These are phyloP conservation scores for Anomalospiza imberbis DNA, from an alignment of 2,797 vertebrate species.

Conservation along the genomic window DNA sequence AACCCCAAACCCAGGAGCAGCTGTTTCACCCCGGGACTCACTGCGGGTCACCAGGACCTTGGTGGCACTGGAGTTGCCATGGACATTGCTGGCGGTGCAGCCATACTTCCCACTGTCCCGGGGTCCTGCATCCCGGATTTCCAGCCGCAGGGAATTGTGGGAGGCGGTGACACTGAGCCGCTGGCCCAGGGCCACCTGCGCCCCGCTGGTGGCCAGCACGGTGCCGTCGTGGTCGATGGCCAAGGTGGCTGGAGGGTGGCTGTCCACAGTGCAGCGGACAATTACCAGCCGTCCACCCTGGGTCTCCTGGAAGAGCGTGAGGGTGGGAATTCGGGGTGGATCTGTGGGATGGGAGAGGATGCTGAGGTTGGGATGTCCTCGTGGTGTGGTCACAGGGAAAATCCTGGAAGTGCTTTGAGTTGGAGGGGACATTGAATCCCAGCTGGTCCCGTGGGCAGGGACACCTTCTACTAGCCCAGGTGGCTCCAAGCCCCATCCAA, in stretches of 20 bases:
- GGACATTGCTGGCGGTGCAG: conserved; percentile 55
- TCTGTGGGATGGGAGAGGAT: conserved; percentile 26
- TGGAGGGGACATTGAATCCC: neutral
- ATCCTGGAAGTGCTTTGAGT: neutral
- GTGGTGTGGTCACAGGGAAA: too few species aligned
- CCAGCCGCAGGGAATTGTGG: conserved; percentile 67
- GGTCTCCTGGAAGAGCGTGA: conserved; percentile 68
- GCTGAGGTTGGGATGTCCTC: neutral
- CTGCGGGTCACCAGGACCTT: conserved; percentile 48
- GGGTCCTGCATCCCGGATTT: conserved; percentile 32
- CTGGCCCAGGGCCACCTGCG: neutral
- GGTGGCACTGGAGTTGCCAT: conserved; percentile 14
- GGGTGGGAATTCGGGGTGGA: conserved; percentile 40
- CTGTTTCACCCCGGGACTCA: neutral
- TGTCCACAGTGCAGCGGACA: conserved; percentile 66
- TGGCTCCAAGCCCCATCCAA: neutral
- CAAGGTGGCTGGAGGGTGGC: conserved; percentile 63
- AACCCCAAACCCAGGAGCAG: neutral
- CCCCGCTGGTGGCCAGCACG: conserved; percentile 41
- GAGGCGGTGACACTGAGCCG: conserved; percentile 10
- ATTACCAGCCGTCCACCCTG: conserved; percentile 54
- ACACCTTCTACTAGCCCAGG: accelerated
- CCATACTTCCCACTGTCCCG: conserved; percentile 62
- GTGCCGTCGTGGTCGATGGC: neutral
- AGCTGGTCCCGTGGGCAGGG: too few species aligned